Evolutionary conservation across 2,113 vertebrate species (phyloP).

Genomic region (Morone chrysops): DNA sequence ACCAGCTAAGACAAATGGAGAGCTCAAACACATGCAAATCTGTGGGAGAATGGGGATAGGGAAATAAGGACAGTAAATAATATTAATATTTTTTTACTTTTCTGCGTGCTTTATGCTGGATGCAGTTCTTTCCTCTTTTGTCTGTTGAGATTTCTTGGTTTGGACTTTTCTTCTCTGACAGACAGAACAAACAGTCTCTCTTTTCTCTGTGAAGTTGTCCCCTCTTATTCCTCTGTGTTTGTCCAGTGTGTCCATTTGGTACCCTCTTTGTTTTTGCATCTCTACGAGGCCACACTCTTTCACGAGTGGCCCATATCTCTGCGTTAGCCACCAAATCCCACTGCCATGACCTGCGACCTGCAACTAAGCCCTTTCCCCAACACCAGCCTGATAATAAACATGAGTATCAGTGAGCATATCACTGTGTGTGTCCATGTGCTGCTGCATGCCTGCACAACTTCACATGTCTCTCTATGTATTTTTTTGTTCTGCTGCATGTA

Average conservation of each 20-base stretch:
- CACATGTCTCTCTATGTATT: constrained; percentile 30
- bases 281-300: constrained; percentile 58
- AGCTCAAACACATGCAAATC: constrained; percentile 73
- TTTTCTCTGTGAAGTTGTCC: constrained; percentile 41
- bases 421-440: constrained; percentile 38
- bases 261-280: constrained; percentile 70
- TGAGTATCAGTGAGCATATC: constrained; percentile 54
- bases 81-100: constrained; percentile 42
- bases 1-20: constrained; percentile 75
- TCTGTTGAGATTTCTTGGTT: neutral
- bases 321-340: constrained; percentile 76
- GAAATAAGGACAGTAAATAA: constrained; percentile 74
- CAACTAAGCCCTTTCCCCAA: constrained; percentile 68
- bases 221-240: constrained; percentile 58
- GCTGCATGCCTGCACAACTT: constrained; percentile 55
- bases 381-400: constrained; percentile 70
- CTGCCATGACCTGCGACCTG: constrained; percentile 63
- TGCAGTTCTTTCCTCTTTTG: constrained; percentile 9
- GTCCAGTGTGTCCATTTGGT: constrained; percentile 57
- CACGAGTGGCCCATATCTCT: constrained; percentile 68
- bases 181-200: constrained; percentile 5
- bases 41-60: constrained; percentile 35
- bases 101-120: neutral
- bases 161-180: neutral
- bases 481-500: constrained; percentile 36